These are phyloP conservation scores for Hydrotaea diabolus DNA, from an alignment of 2,888 invertebrate genomes.

Conservation along the genomic window DNA sequence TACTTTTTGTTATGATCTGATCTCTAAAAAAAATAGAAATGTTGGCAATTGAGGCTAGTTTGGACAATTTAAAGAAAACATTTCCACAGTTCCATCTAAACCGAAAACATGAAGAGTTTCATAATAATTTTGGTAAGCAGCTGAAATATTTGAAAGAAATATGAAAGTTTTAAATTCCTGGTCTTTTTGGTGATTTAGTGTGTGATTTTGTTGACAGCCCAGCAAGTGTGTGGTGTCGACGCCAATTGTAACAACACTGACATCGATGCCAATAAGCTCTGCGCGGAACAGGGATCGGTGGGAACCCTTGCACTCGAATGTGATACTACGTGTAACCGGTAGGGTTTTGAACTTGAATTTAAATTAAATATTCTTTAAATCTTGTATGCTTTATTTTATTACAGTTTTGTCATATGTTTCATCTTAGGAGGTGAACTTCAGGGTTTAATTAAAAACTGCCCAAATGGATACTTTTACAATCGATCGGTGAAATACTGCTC, in stretches of 20 bases:
- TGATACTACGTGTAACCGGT: background rate
- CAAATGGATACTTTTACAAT: background rate
- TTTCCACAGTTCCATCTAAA: background rate
- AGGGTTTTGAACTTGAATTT: background rate
- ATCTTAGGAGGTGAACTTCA: background rate
- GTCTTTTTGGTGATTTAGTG: background rate
- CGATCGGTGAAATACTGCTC: background rate
- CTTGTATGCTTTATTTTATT: too few species aligned
- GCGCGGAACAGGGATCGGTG: background rate
- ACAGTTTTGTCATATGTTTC: conserved; percentile 8
- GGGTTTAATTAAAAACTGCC: background rate
- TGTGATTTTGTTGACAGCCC: background rate
- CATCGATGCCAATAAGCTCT: conserved; percentile 1
- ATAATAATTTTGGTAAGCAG: conserved; percentile 14
- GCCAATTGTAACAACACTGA: background rate
- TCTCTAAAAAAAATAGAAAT: background rate
- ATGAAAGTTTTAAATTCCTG: background rate
- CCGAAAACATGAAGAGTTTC: background rate
- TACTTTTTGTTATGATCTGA: background rate
- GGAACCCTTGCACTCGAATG: background rate
- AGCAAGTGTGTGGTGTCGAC: background rate
- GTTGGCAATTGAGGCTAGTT: background rate
- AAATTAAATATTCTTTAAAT: background rate
- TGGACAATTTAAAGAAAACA: background rate
- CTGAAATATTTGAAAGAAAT: background rate